Base-by-base conservation (phyloP, 23 tunicate genomes). In the Trididemnum nubilum region DNA sequence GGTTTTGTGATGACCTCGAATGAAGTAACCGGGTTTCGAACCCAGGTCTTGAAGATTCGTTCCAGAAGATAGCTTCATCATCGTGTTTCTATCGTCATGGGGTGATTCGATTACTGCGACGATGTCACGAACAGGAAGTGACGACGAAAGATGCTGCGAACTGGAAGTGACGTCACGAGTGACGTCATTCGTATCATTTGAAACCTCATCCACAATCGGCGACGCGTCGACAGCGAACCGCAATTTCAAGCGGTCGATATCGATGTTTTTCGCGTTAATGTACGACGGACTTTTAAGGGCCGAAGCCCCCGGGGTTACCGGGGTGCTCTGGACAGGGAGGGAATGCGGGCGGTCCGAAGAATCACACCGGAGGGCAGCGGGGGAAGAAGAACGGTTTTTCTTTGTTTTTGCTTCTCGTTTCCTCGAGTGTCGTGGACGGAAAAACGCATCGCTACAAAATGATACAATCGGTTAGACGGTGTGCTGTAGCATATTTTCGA, bases 91-190 rank as follows among this genome's bases (percentile, higher is more conserved):
- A 1, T 65, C 67, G 1, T 76, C 82, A 0, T 33, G 3, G 2
- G 88, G 88, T 1, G 88, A 85, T 52, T 85, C 82, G 31, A 85
- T 85, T 33, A 64, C 88, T 0, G 88, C 82, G 4, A 85, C 82
- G 7, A 76, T 77, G 26, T 77, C 82, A 2, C 82, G 82, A n/a
- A 85, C 88, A 1, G 87, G 87, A 0, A 83, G 36, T 29, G 88
- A 33, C 1, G 77, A 28, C 58, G 81, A 40, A 0, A 77, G 24
- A 5, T 37, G 28, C 4, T 28, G 12, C 22, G 19, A 12, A 5
- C 9, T 28, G 59, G 59, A 7, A 39, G 26, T 59, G 31, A 2
- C 15, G 33, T 37, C 79, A 18, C 22, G 21, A 2, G 59, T 40
- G 60, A 24, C 60, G 15, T 73, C 79, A 34, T 7, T 9, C 15